Evolutionary conservation across 2,113 vertebrate species (phyloP).

Genomic region (Pungitius pungitius): DNA sequence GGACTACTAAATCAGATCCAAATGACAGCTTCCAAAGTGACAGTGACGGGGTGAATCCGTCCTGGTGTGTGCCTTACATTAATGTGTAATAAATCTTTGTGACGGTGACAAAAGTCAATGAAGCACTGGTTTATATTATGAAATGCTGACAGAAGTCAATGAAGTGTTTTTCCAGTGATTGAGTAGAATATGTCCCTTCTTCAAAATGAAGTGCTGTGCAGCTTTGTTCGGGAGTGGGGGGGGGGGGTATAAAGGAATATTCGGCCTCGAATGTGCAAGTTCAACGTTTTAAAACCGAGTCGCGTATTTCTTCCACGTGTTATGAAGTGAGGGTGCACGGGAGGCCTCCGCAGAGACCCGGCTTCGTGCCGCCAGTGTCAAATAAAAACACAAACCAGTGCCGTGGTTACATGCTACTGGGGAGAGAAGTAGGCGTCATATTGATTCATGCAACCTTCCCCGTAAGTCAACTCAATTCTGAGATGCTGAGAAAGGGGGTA

Average conservation of each 20-base stretch:
- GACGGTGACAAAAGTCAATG: too few species aligned
- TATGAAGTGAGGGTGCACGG: not conserved
- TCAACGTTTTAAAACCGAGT: not conserved
- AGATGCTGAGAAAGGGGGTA: conserved; percentile 15
- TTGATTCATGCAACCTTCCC: not conserved
- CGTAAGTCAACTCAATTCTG: not conserved
- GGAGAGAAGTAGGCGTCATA: not conserved
- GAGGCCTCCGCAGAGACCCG: not conserved
- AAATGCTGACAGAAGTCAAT: too few species aligned
- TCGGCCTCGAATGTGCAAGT: not conserved
- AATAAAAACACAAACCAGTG: not conserved
- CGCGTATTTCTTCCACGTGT: not conserved
- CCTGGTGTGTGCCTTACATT: too few species aligned
- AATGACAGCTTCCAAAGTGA: not conserved
- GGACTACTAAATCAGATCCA: too few species aligned
- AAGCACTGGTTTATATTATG: too few species aligned
- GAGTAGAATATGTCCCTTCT: too few species aligned
- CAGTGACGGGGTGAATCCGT: not conserved
- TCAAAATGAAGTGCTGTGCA: too few species aligned
- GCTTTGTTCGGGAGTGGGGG: too few species aligned
- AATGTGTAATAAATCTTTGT: too few species aligned
- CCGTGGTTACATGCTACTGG: not conserved
- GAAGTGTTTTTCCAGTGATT: too few species aligned
- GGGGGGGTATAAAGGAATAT: too few species aligned
- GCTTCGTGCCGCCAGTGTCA: not conserved